Percentiles rank a stretch among this genome's conserved stretches.
Evolutionary conservation across 2,888 invertebrate species (phyloP).

Genomic region (Drosophila neutralis): DNA sequence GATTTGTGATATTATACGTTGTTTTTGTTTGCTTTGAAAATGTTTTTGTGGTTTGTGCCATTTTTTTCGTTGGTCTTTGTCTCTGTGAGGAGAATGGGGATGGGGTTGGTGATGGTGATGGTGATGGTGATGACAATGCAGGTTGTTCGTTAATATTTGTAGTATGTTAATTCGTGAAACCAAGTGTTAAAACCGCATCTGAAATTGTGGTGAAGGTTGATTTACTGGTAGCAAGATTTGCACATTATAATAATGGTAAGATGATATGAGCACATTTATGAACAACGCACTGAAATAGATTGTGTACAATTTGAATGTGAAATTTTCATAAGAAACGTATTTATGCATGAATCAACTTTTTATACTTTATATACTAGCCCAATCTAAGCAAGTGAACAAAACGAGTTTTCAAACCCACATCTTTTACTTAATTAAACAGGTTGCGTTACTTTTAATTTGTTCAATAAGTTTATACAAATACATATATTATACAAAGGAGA

Average conservation of each 20-base stretch:
- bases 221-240: conserved; percentile 20
- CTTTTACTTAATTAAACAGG: neutral
- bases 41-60: conserved; percentile 24
- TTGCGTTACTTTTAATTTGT: neutral
- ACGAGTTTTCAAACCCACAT: neutral
- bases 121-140: conserved; percentile 56
- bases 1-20: conserved; percentile 39
- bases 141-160: conserved; percentile 31
- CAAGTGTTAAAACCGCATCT: conserved; percentile 47
- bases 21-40: conserved; percentile 53
- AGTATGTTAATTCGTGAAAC: conserved; percentile 65
- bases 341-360: neutral
- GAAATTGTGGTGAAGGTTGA: conserved; percentile 53
- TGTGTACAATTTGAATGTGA: neutral
- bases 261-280: conserved; percentile 10
- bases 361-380: neutral
- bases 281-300: conserved; percentile 15
- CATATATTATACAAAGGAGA: neutral
- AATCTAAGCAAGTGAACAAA: neutral
- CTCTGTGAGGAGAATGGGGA: conserved; percentile 20
- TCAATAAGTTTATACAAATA: neutral
- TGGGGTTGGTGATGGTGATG: conserved; percentile 25
- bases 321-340: neutral
- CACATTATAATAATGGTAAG: conserved; percentile 20
- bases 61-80: conserved; percentile 41